Base-by-base conservation (phyloP, 2,797 vertebrate genomes). In the Premnoplex brunnescens region DNA sequence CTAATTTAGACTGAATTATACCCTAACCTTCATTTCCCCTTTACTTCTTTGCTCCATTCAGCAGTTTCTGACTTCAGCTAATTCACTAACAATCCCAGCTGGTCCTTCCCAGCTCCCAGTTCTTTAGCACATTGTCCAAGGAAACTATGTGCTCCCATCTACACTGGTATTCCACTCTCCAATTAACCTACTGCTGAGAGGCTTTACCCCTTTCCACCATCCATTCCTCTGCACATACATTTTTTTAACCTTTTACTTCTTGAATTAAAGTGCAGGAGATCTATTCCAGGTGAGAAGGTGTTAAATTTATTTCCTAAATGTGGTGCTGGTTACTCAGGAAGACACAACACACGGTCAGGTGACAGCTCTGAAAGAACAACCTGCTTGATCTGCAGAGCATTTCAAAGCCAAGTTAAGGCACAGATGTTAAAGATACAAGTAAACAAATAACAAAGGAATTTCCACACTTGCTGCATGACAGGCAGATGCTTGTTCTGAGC, bases 1-100 rank as follows among this genome's bases (percentile, higher is more conserved):
- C 98, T 99, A 98, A 98, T 98, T 99, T 98, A 98, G 98, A 98
- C 98, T 98, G 98, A 98, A 98, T 98, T 98, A 98, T 98, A 97
- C 98, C 98, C 98, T 97, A 98, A 98, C 98, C 98, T 97, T 98
- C 98, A 97, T 97, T 98, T 98, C 98, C 98, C 98, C 98, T 98
- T 98, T 98, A 97, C 97, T 97, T 97, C 98, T 98, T 96, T 95
- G 96, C 97, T 98, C 97, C 98, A 98, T 98, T 98, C 98, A 98
- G 98, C 94, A 97, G 97, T 97, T 98, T 98, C 98, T 99, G 98
- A 99, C 99, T 99, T 98, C 98, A 95, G 96, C 98, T 98, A 98
- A 99, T 98, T 98, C 98, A 97, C 96, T 98, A 97, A 98, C 98
- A 98, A 98, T 98, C 98, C 98, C 87, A 97, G 98, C 98, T 97